Evolutionary conservation across 2,888 invertebrate genomes (phyloP).

Genomic region (Acronicta psi): DNA sequence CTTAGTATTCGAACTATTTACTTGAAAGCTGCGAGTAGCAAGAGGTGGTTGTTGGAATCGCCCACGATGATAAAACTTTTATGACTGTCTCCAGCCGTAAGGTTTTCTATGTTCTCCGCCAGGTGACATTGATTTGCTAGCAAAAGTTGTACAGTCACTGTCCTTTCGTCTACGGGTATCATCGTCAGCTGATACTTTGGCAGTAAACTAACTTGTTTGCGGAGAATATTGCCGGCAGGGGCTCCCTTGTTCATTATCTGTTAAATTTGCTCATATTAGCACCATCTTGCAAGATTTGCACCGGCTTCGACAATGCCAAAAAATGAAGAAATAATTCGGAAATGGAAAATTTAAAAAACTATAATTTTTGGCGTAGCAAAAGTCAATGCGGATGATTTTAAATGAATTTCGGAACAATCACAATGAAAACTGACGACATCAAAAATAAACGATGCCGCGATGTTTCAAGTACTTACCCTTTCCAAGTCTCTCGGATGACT

Average conservation of each 20-base stretch:
- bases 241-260: slow-evolving; percentile 93
- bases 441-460: no score
- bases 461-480: slow-evolving; percentile 83
- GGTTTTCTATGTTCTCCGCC: slow-evolving; percentile 73
- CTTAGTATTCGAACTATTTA: slow-evolving; percentile 66
- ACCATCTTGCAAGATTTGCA: no score
- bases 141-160: slow-evolving; percentile 72
- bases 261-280: slow-evolving; percentile 15
- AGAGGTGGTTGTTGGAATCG: slow-evolving; percentile 90
- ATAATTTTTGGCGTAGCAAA: no score
- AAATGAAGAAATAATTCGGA: no score
- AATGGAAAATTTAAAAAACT: no score
- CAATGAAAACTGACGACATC: no score
- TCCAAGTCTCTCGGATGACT: slow-evolving; percentile 93
- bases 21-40: slow-evolving; percentile 88
- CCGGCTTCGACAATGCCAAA: not conserved
- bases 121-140: slow-evolving; percentile 83
- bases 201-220: slow-evolving; percentile 89
- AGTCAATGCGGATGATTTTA: no score
- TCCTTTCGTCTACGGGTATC: slow-evolving; percentile 70
- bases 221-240: slow-evolving; percentile 92
- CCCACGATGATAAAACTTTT: slow-evolving; percentile 90
- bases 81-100: slow-evolving; percentile 86
- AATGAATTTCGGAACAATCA: no score
- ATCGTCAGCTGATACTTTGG: slow-evolving; percentile 90